Percentiles rank a stretch among this genome's conserved stretches.
Conservation (phyloP, 2,888 invertebrate species). For the Zelleria hepariella region DNA sequence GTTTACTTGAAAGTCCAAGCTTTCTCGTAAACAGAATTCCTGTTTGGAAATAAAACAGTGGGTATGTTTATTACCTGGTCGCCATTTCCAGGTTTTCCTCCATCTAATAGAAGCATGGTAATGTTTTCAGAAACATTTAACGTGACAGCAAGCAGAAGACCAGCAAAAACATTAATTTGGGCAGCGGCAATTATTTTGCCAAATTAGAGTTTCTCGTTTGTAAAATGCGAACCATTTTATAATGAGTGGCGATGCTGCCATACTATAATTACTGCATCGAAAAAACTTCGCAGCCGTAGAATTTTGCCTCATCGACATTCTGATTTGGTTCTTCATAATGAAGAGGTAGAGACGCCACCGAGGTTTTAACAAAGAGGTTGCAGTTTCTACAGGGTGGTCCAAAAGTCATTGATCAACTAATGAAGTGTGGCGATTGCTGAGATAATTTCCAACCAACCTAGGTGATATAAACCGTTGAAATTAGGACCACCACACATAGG, state of each 20-base stretch:
- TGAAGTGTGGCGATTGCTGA: too few relatives aligned
- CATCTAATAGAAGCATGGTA: not conserved
- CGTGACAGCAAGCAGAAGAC: not conserved
- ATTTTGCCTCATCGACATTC: conserved; percentile 39
- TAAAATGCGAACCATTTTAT: conserved; percentile 41
- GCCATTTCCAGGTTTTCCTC: not conserved
- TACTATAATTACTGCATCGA: conserved; percentile 36
- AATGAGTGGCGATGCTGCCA: conserved; percentile 31
- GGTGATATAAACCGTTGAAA: too few relatives aligned
- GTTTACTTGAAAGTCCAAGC: not conserved
- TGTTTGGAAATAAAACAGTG: not conserved
- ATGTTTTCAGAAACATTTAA: not conserved
- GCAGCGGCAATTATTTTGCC: conserved; percentile 24
- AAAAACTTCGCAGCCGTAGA: conserved; percentile 31
- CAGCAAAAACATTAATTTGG: not conserved
- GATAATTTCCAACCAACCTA: too few relatives aligned
- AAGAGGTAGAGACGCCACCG: conserved; percentile 15
- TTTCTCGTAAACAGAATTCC: not conserved
- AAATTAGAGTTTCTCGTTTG: conserved; percentile 22
- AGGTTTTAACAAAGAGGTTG: not conserved
- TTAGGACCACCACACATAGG: too few relatives aligned
- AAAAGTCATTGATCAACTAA: too few relatives aligned
- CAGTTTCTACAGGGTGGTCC: too few relatives aligned
- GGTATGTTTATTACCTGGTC: not conserved
- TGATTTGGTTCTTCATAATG: conserved; percentile 26